Conservation (phyloP, 2,888 invertebrate species). For the Archips xylosteana region DNA sequence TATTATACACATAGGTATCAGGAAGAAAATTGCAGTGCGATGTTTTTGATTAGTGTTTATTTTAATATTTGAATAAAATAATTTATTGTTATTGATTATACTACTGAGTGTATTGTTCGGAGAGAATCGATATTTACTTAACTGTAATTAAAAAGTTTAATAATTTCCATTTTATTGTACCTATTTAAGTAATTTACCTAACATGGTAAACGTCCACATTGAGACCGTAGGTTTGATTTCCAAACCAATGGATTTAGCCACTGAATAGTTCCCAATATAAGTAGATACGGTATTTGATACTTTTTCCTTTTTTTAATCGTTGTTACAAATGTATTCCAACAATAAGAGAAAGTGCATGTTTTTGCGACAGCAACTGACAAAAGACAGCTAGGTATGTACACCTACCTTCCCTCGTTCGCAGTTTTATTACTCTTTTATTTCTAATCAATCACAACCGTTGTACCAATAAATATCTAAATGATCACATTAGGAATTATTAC, state of each 20-base stretch:
- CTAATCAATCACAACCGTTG: not conserved
- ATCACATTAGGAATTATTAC: not conserved
- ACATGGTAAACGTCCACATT: not conserved
- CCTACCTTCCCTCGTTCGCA: not conserved
- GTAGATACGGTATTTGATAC: constrained; percentile 21
- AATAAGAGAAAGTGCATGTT: constrained; percentile 38
- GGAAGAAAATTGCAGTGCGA: not conserved
- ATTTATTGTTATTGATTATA: not conserved
- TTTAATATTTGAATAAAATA: not conserved
- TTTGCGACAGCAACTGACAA: constrained; percentile 24
- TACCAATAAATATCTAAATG: not conserved
- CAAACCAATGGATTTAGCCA: not conserved
- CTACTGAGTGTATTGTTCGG: too few relatives aligned
- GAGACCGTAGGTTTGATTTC: constrained; percentile 9
- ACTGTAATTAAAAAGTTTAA: too few relatives aligned
- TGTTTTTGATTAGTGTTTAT: not conserved
- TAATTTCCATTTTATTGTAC: too few relatives aligned
- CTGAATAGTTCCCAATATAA: constrained; percentile 10
- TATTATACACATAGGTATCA: not conserved
- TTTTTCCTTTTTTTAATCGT: constrained; percentile 37
- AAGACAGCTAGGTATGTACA: constrained; percentile 2
- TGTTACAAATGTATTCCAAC: constrained; percentile 27
- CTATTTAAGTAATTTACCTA: too few relatives aligned
- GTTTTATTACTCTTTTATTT: not conserved
- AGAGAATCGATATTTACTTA: too few relatives aligned